Conservation (phyloP, 1,140 invertebrate genomes). For the Caenorhabditis latens region DNA sequence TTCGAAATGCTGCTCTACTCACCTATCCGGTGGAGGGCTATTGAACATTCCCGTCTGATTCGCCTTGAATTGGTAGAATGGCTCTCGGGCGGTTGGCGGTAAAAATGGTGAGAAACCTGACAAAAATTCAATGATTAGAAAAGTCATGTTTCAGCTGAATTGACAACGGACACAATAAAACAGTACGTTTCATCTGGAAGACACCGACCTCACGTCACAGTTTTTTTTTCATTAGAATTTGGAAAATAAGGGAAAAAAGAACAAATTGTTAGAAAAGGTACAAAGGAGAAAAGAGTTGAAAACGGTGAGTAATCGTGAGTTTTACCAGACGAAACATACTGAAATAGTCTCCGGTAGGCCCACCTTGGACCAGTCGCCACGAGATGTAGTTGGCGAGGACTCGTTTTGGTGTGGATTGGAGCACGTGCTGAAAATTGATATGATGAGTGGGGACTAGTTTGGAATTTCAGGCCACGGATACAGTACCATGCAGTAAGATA, state of each 20-base stretch:
- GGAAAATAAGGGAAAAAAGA: neutral
- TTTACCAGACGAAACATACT: slow-evolving; percentile 38
- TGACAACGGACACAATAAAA: slow-evolving; percentile 12
- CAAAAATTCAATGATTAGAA: neutral
- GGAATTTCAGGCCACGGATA: neutral
- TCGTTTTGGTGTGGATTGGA: slow-evolving; percentile 81
- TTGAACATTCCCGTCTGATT: slow-evolving; percentile 74
- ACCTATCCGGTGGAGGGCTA: slow-evolving; percentile 65
- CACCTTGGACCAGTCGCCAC: slow-evolving; percentile 73
- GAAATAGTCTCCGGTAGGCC: slow-evolving; percentile 40
- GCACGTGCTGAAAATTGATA: slow-evolving; percentile 74
- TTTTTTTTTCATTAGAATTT: neutral
- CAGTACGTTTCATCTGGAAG: slow-evolving; percentile 41
- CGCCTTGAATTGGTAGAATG: slow-evolving; percentile 73
- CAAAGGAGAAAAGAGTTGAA: neutral
- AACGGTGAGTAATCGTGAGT: neutral
- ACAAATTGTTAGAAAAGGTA: slow-evolving; percentile 5
- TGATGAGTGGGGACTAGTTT: too few species aligned
- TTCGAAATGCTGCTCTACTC: neutral
- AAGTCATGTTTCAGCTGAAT: too few species aligned
- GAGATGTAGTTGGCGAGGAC: slow-evolving; percentile 77
- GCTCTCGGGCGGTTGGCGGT: slow-evolving; percentile 67
- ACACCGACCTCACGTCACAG: slow-evolving; percentile 25
- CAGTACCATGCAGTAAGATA: too few species aligned
- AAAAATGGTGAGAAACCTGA: slow-evolving; percentile 71